phyloP scores from a whole-genome alignment of 1,140 invertebrate genomes.

The Drosophila gunungcola region DNA sequence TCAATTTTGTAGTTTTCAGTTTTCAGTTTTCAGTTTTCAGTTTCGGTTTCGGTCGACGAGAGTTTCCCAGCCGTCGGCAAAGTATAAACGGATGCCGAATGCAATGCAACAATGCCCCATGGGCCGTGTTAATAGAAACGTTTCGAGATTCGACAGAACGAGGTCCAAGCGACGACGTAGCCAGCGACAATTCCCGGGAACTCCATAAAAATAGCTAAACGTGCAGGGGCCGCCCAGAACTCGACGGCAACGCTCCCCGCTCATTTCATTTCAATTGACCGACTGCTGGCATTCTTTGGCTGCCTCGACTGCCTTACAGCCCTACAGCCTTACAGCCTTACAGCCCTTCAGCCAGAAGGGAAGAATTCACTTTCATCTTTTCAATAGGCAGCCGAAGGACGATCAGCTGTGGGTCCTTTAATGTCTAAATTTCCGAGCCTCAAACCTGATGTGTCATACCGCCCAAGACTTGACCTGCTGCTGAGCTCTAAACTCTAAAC shows the following conservation, averaged over 20 bases:
- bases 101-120: slow-evolving; percentile 37
- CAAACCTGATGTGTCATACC: slow-evolving; percentile 75
- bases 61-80: slow-evolving; percentile 53
- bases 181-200: slow-evolving; percentile 68
- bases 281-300: slow-evolving; percentile 11
- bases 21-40: slow-evolving; percentile 2
- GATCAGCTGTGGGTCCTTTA: slow-evolving; percentile 64
- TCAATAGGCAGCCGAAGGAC: slow-evolving; percentile 64
- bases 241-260: slow-evolving; percentile 1
- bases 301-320: slow-evolving; percentile 43
- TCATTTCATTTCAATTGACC: slow-evolving; percentile 68
- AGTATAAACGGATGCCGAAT: slow-evolving; percentile 34
- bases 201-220: slow-evolving; percentile 82
- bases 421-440: slow-evolving; percentile 62
- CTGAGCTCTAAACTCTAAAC: slow-evolving; percentile 6
- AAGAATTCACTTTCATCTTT: slow-evolving; percentile 79
- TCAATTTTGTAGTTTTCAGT: slow-evolving; percentile 1
- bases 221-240: slow-evolving; percentile 76
- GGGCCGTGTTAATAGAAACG: slow-evolving; percentile 75
- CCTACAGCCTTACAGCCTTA: slow-evolving; percentile 10
- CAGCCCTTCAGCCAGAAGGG: slow-evolving; percentile 15
- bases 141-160: slow-evolving; percentile 42
- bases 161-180: neutral
- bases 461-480: slow-evolving; percentile 67
- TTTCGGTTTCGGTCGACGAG: neutral